phyloP scores from a whole-genome alignment of 1,140 invertebrate genomes.

The Bombus waltoni region DNA sequence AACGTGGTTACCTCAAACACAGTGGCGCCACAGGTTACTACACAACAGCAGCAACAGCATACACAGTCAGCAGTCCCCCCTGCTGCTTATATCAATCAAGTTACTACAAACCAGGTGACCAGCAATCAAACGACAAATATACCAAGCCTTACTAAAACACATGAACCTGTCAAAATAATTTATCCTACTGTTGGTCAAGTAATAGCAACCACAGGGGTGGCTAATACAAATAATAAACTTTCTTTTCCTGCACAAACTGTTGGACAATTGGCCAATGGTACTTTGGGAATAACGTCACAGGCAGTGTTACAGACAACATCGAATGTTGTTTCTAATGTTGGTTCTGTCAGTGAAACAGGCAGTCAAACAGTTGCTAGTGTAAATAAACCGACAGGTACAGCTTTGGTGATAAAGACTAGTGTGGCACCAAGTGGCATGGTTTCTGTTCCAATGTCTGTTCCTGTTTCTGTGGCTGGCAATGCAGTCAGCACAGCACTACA shows the following conservation, averaged over 20 bases:
- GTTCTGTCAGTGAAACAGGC: constrained; percentile 68
- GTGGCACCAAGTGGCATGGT: constrained; percentile 85
- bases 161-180: constrained; percentile 81
- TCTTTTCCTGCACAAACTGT: constrained; percentile 84
- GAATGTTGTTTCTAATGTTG: constrained; percentile 74
- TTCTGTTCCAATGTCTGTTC: constrained; percentile 88
- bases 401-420: constrained; percentile 88
- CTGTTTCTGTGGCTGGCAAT: constrained; percentile 82
- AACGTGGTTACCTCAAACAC: constrained; percentile 77
- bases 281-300: constrained; percentile 74
- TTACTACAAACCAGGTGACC: constrained; percentile 76
- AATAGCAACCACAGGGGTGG: constrained; percentile 76
- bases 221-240: constrained; percentile 77
- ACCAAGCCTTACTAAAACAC: constrained; percentile 65
- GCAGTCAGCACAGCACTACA: constrained; percentile 82
- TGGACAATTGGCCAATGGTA: constrained; percentile 78
- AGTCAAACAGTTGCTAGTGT: constrained; percentile 77
- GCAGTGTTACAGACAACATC: constrained; percentile 74
- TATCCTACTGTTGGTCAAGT: constrained; percentile 79
- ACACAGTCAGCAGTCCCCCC: constrained; percentile 68
- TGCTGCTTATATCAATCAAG: constrained; percentile 75
- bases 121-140: constrained; percentile 72
- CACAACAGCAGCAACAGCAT: constrained; percentile 71
- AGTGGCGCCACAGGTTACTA: constrained; percentile 77
- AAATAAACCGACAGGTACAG: constrained; percentile 85